These are phyloP conservation scores for Callipepla californica DNA, from an alignment of 2,113 vertebrate genomes.

Conservation along the genomic window DNA sequence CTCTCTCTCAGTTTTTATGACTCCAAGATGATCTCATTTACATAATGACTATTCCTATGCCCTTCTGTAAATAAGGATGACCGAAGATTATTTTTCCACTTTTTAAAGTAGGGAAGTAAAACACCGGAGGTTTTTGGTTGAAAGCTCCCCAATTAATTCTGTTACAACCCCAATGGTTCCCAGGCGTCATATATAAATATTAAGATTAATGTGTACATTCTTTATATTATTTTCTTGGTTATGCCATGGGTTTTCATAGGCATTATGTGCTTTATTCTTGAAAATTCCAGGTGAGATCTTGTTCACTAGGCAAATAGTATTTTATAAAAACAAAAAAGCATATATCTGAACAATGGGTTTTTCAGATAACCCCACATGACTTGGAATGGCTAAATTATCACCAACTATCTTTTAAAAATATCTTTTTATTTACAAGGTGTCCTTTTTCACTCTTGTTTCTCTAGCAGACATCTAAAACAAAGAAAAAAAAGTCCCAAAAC, in stretches of 20 bases:
- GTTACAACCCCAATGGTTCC: conserved; percentile 43
- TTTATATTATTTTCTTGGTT: conserved; percentile 11
- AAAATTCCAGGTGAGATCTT: not conserved
- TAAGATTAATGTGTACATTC: conserved; percentile 13
- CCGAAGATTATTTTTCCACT: conserved; percentile 59
- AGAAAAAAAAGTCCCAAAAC: not conserved
- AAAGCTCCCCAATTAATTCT: conserved; percentile 59
- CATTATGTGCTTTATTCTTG: not conserved
- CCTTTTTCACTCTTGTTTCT: not conserved
- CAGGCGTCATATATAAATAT: conserved; percentile 34
- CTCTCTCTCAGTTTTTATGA: conserved; percentile 34
- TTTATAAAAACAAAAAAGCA: not conserved
- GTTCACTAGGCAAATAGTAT: not conserved
- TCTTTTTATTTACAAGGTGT: not conserved
- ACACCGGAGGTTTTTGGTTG: conserved; percentile 30
- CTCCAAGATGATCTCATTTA: conserved; percentile 58
- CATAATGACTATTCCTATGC: conserved; percentile 35
- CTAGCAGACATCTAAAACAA: not conserved
- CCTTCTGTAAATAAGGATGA: conserved; percentile 55
- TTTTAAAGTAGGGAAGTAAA: conserved; percentile 42
- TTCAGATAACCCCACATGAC: not conserved
- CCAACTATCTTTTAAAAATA: not conserved
- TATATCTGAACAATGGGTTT: not conserved
- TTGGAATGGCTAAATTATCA: not conserved
- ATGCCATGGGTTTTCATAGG: not conserved